Conservation (phyloP, 2,888 invertebrate genomes). For the Danaus chrysippus region DNA sequence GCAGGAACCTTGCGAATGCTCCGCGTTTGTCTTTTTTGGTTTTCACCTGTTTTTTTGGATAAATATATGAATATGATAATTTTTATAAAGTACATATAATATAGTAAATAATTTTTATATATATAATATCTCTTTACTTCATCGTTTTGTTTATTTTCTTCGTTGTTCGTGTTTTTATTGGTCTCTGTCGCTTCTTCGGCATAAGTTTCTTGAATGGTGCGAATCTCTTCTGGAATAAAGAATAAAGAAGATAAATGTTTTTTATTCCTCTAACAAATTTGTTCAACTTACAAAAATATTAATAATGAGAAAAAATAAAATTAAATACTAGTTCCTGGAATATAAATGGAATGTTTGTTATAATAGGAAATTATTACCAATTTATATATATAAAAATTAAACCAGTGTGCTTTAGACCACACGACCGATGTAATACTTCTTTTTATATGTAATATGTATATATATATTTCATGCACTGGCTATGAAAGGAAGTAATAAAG, state of each 20-base stretch:
- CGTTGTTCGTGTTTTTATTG: not conserved
- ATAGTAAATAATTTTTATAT: not conserved
- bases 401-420: no score
- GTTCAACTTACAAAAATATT: not conserved
- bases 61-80: not conserved
- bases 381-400: no score
- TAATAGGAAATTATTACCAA: no score
- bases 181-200: not conserved
- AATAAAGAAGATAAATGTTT: no score
- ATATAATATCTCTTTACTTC: not conserved
- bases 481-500: no score
- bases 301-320: not conserved
- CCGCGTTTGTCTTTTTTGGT: slow-evolving; percentile 22
- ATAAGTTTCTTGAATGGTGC: not conserved
- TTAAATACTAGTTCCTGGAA: no score
- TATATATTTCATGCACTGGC: no score
- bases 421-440: no score
- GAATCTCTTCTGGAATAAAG: not conserved
- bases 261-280: not conserved
- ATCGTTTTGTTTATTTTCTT: not conserved
- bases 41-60: not conserved
- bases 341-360: no score
- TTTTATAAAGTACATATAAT: not conserved
- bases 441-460: no score
- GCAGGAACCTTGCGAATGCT: slow-evolving; percentile 27